These are phyloP conservation scores for Pheosia tremula DNA, from an alignment of 2,888 invertebrate genomes.

Conservation along the genomic window DNA sequence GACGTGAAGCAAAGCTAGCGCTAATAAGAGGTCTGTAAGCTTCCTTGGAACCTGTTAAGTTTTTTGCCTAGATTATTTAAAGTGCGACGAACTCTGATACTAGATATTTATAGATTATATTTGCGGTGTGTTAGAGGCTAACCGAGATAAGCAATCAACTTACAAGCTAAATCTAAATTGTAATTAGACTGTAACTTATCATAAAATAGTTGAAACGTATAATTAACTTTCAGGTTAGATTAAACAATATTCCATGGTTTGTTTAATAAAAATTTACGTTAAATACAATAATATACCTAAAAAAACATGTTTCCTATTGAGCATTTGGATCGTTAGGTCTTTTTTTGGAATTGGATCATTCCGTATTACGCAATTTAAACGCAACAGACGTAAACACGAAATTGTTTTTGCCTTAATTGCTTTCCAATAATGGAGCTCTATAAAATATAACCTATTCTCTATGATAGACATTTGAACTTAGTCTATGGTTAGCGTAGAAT, in stretches of 20 bases:
- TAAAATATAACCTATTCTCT: background rate
- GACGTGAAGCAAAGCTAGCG: background rate
- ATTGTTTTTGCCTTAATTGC: background rate
- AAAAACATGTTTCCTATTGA: too few species aligned
- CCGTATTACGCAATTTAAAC: too few species aligned
- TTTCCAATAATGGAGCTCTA: background rate
- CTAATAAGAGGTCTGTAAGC: background rate
- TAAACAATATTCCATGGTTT: too few species aligned
- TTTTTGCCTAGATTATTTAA: constrained; percentile 4
- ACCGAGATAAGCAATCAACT: too few species aligned
- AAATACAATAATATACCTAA: too few species aligned
- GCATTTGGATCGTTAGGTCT: too few species aligned
- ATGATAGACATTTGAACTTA: background rate
- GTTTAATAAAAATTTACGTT: too few species aligned
- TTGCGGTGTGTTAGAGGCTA: background rate
- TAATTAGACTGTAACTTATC: too few species aligned
- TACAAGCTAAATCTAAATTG: background rate
- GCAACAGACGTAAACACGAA: background rate
- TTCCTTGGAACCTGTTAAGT: background rate
- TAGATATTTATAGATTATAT: background rate
- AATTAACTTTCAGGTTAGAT: too few species aligned
- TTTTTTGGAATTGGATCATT: too few species aligned
- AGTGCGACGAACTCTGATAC: constrained; percentile 1
- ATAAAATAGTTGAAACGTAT: too few species aligned
- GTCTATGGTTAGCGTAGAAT: background rate